Evolutionary conservation across 1,140 invertebrate genomes (phyloP), one percentile per base, ranked within the genome.

Genomic region (Nixonia krombeini): DNA sequence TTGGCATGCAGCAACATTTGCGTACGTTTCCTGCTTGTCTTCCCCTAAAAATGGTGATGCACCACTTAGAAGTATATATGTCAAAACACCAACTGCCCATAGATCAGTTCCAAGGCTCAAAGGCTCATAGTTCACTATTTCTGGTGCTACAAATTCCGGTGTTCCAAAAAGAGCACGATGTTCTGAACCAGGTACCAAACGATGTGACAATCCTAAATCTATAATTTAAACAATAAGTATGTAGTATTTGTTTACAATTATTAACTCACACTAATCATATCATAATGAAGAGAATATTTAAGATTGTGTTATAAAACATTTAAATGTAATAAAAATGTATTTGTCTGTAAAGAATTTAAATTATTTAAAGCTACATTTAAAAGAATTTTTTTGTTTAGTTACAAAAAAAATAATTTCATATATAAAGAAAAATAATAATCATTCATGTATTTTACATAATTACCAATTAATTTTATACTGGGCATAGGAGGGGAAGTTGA

Each of bases 51-150:
- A 92, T 18, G 90, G 90, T 10, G 90, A 90, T 61, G 85, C 82
- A 80, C 90, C 90, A 25, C 88, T 90, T 45, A 92, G 40, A 9
- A 92, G 84, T 33, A 91, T 90, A 53, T 91, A 92, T 0, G 89
- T 87, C 17, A 92, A 78, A 16, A 91, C 89, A 12, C 90, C 90
- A 40, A 92, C 82, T 64, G 89, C 90, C 90, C 90, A 92, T 84
- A 92, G 88, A 76, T 92, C 90, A 21, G 90, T 91, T 56, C 87
- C 85, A 9, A 90, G 80, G 65, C 86, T 87, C 12, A 92, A 85
- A 15, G 90, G 89, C 74, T 92, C 90, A 73, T 91, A 92, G 78
- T 89, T 90, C 12, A 92, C 83, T 42, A 91, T 88, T 85, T 92
- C 90, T 37, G 90, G 90, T 8, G 90, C 90, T 81, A 86, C 69